A percentile compares a stretch with the other conserved stretches of the same genome.
phyloP scores from a whole-genome alignment of 2,113 vertebrate genomes.

The Acanthisitta chloris region DNA sequence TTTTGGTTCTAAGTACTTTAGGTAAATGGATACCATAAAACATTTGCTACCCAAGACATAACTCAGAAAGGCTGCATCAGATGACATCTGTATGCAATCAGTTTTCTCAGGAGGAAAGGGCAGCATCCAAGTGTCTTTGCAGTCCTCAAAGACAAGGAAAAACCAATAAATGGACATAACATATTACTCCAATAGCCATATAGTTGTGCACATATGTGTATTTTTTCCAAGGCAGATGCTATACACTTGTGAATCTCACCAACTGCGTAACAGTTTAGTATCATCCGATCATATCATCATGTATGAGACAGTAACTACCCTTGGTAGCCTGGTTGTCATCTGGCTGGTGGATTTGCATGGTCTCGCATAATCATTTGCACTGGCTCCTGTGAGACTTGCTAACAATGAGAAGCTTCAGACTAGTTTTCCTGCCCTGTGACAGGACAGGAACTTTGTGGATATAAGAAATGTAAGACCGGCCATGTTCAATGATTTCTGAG shows the following conservation, averaged over 20 bases:
- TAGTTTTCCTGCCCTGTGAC: background rate
- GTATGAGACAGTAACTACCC: constrained; percentile 13
- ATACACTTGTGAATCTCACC: background rate
- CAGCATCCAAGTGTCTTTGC: background rate
- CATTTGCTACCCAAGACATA: background rate
- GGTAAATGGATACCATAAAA: background rate
- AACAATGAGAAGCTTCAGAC: background rate
- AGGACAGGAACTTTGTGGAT: background rate
- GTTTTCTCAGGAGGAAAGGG: background rate
- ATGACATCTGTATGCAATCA: background rate
- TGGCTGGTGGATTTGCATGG: background rate
- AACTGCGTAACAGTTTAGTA: background rate
- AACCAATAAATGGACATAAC: background rate
- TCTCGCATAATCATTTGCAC: background rate
- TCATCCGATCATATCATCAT: background rate
- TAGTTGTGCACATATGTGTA: background rate
- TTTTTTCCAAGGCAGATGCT: background rate
- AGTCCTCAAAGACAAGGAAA: background rate
- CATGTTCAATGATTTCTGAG: background rate
- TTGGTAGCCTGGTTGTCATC: constrained; percentile 1
- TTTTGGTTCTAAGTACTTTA: background rate
- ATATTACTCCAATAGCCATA: background rate
- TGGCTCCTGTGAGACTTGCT: background rate
- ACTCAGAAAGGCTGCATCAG: background rate
- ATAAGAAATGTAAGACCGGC: background rate